phyloP scores from a whole-genome alignment of 2,888 invertebrate species.

The Caenorhabditis zanzibari region DNA sequence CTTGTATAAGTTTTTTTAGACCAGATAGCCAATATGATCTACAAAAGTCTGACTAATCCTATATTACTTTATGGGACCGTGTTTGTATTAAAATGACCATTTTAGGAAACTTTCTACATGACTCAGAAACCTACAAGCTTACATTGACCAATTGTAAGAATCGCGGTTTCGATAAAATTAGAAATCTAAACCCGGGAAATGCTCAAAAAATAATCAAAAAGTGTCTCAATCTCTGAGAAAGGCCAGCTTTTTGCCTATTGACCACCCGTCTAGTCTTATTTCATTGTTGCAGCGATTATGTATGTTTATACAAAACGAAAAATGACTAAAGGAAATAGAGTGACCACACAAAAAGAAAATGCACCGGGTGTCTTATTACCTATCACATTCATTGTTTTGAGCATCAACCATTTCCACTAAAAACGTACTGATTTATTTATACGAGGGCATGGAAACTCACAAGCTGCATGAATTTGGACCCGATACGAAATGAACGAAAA shows the following conservation, averaged over 20 bases:
- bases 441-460: constrained; percentile 11
- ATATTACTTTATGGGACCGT: no score
- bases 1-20: no score
- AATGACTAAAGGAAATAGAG: constrained; percentile 40
- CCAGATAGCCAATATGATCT: no score
- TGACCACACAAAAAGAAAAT: constrained; percentile 60
- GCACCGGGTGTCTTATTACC: constrained; percentile 42
- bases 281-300: constrained; percentile 46
- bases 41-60: no score
- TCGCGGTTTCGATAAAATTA: no score
- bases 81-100: no score
- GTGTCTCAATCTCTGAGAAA: constrained; percentile 3
- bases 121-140: neutral
- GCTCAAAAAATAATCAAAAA: constrained; percentile 5
- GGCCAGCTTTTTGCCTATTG: constrained; percentile 7
- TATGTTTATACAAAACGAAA: constrained; percentile 49
- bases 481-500: constrained; percentile 1
- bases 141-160: no score
- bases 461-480: constrained; percentile 20
- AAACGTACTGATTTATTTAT: constrained; percentile 19
- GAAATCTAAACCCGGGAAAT: neutral
- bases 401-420: constrained; percentile 7
- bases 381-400: constrained; percentile 35
- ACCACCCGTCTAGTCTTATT: constrained; percentile 30
- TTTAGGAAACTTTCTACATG: neutral